A percentile compares a stretch with the other conserved stretches of the same genome.
Conservation (phyloP, 2,113 vertebrate genomes). For the Polypterus senegalus region DNA sequence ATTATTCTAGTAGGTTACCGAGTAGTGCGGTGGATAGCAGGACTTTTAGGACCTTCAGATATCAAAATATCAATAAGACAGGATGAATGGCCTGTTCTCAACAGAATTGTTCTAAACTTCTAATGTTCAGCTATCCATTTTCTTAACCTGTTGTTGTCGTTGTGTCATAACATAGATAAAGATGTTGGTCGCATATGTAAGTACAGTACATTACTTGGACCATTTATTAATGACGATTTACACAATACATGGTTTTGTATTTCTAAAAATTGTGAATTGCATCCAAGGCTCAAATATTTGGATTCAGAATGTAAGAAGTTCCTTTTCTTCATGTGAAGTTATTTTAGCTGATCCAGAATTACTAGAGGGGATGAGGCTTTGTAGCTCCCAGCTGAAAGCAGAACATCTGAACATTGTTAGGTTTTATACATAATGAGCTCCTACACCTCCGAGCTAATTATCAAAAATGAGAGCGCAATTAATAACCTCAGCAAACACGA, state of each 20-base stretch:
- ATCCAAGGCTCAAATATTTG: slow-evolving; percentile 39
- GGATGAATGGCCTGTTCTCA: too few species aligned
- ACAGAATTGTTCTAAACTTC: too few species aligned
- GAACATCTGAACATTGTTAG: slow-evolving; percentile 34
- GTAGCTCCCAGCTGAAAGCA: slow-evolving; percentile 44
- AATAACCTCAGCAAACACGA: slow-evolving; percentile 21
- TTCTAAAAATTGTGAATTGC: slow-evolving; percentile 27
- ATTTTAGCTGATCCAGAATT: slow-evolving; percentile 11
- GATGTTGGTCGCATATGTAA: too few species aligned
- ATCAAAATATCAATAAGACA: too few species aligned
- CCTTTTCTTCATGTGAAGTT: slow-evolving; percentile 23
- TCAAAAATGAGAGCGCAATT: slow-evolving; percentile 41
- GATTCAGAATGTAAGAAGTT: slow-evolving; percentile 40
- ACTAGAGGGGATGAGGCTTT: slow-evolving; percentile 18
- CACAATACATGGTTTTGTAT: slow-evolving; percentile 21
- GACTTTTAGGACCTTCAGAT: too few species aligned
- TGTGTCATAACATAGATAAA: too few species aligned
- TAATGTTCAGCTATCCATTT: too few species aligned
- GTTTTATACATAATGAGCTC: slow-evolving; percentile 40
- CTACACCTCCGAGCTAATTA: slow-evolving; percentile 23
- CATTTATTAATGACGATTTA: too few species aligned
- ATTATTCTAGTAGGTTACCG: too few species aligned
- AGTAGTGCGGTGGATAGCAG: too few species aligned
- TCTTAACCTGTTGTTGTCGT: too few species aligned
- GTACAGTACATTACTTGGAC: too few species aligned